phyloP scores from a whole-genome alignment of 92 coral and sea anemone species.

The Phenganax subtilis region DNA sequence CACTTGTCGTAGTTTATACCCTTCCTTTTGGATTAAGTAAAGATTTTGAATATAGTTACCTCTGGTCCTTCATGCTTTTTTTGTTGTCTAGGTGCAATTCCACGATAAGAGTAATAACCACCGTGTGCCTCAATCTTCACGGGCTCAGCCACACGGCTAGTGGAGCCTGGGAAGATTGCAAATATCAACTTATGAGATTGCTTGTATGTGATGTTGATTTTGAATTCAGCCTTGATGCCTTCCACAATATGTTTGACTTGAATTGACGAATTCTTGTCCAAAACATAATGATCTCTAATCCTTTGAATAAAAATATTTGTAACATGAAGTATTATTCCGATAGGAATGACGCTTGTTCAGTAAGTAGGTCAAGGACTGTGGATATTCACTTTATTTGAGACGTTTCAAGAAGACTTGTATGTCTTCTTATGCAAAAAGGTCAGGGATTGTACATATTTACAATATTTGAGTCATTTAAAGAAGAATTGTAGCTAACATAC shows the following conservation, averaged over 20 bases:
- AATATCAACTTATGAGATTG: constrained; percentile 84
- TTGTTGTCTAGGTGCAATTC: constrained; percentile 54
- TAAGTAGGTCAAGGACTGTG: no score
- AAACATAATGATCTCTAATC: constrained; percentile 66
- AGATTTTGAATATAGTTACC: constrained; percentile 26
- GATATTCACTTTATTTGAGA: no score
- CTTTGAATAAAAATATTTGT: constrained; percentile 33
- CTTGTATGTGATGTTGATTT: constrained; percentile 78
- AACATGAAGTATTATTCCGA: not conserved
- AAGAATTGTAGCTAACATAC: no score
- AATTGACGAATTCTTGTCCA: constrained; percentile 65
- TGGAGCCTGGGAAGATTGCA: constrained; percentile 74
- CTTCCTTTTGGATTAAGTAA: not conserved
- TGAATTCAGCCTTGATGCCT: constrained; percentile 61
- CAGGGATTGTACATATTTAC: no score
- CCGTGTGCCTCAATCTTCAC: constrained; percentile 75
- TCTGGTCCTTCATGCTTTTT: not conserved
- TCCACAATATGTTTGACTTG: constrained; percentile 86
- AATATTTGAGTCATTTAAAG: no score
- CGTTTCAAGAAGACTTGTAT: no score
- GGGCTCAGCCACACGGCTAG: constrained; percentile 67
- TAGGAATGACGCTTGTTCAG: no score
- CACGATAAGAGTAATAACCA: constrained; percentile 75
- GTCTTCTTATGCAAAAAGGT: no score
- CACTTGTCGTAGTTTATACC: no score